Percentiles rank a stretch among this genome's conserved stretches.
Evolutionary conservation across 1,140 invertebrate genomes (phyloP).

Genomic region (Procambarus clarkii): DNA sequence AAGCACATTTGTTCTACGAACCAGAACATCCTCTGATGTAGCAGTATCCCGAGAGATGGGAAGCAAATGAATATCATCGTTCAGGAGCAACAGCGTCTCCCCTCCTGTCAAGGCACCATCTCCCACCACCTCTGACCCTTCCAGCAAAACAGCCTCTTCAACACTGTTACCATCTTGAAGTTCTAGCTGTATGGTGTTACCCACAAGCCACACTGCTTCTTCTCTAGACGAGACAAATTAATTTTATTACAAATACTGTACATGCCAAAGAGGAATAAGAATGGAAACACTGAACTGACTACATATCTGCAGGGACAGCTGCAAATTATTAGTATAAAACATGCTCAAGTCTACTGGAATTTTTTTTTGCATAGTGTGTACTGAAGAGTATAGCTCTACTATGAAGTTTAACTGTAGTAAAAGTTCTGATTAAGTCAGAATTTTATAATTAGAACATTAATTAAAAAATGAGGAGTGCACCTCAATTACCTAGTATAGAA

Average conservation of each 20-base stretch:
- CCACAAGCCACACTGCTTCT: not conserved
- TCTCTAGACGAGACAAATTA: not conserved
- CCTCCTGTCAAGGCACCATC: not conserved
- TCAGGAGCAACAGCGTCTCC: not conserved
- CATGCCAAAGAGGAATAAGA: not conserved
- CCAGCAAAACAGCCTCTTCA: not conserved
- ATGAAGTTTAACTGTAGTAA: too few relatives aligned
- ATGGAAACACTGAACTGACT: not conserved
- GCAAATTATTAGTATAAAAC: not conserved
- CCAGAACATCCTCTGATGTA: not conserved
- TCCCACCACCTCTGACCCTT: not conserved
- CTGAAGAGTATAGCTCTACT: too few relatives aligned
- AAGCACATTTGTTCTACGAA: not conserved
- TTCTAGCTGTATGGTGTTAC: not conserved
- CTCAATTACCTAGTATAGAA: too few relatives aligned
- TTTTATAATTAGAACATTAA: too few relatives aligned
- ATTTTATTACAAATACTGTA: not conserved
- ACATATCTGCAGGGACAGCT: not conserved
- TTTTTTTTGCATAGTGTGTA: not conserved
- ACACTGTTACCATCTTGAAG: not conserved
- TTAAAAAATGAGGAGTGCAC: not conserved
- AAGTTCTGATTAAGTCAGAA: too few relatives aligned
- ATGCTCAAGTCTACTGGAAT: not conserved
- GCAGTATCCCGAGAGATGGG: not conserved
- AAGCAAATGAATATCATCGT: not conserved